phyloP scores from a whole-genome alignment of 1,140 invertebrate genomes.

The Hesperophylax magnus region DNA sequence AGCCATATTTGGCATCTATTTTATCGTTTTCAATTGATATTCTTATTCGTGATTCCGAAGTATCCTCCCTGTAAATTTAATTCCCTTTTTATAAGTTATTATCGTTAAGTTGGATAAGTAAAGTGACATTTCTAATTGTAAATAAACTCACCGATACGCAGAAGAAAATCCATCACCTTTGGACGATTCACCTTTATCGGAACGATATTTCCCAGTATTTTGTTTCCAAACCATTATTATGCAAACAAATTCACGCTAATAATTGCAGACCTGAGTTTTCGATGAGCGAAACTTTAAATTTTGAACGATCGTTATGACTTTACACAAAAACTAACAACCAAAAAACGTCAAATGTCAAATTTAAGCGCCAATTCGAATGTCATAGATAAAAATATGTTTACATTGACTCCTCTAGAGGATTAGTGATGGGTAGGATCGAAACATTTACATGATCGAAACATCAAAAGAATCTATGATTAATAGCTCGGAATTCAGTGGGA shows the following conservation, averaged over 20 bases:
- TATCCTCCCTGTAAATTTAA: slow-evolving; percentile 76
- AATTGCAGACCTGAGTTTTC: neutral
- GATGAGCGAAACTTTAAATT: no score
- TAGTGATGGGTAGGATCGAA: no score
- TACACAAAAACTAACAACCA: no score
- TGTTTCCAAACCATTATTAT: slow-evolving; percentile 63
- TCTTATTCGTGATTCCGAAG: slow-evolving; percentile 79
- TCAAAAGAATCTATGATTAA: no score
- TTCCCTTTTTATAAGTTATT: slow-evolving; percentile 24
- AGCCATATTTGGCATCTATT: slow-evolving; percentile 95
- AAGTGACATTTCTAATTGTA: slow-evolving; percentile 22
- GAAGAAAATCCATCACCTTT: slow-evolving; percentile 63
- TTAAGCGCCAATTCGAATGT: neutral
- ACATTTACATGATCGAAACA: no score
- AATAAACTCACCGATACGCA: slow-evolving; percentile 60
- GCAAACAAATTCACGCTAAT: neutral
- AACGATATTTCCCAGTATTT: slow-evolving; percentile 72
- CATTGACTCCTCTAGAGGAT: no score
- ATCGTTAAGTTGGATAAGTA: neutral
- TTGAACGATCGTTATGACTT: no score
- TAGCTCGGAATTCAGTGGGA: no score
- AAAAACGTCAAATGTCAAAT: neutral
- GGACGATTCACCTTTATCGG: slow-evolving; percentile 65
- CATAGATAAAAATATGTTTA: neutral
- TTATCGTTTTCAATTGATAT: slow-evolving; percentile 86